A percentile compares a stretch with the other conserved stretches of the same genome.
phyloP scores from a whole-genome alignment of 2,888 invertebrate species.

The Xiphydria camelus region DNA sequence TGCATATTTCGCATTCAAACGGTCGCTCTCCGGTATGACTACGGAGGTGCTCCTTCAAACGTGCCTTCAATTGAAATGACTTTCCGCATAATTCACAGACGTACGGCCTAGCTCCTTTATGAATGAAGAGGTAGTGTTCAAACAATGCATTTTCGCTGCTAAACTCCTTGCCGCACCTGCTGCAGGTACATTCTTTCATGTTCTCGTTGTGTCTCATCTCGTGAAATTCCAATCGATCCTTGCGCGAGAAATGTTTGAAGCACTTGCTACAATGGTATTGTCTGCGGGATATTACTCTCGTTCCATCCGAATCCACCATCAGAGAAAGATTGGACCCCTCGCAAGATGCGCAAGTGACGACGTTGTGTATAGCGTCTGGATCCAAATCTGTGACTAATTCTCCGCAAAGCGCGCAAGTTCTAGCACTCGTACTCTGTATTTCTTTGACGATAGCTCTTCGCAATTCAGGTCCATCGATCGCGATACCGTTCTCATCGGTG shows the following conservation, averaged over 20 bases:
- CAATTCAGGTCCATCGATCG: conserved; percentile 10
- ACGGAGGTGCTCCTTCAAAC: conserved; percentile 31
- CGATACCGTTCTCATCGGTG: conserved; percentile 1
- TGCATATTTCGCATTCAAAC: conserved; percentile 31
- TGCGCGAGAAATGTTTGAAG: conserved; percentile 31
- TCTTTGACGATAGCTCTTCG: conserved; percentile 9
- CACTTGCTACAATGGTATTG: conserved; percentile 35
- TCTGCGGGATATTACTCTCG: conserved; percentile 28
- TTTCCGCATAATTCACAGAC: conserved; percentile 36
- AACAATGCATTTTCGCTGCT: conserved; percentile 35
- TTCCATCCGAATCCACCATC: conserved; percentile 27
- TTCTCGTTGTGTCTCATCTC: conserved; percentile 38
- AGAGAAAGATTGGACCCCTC: conserved; percentile 27
- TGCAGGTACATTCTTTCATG: conserved; percentile 33
- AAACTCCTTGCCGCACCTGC: conserved; percentile 34
- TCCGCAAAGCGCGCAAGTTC: conserved; percentile 30
- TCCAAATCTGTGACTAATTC: conserved; percentile 26
- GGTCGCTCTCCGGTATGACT: conserved; percentile 36
- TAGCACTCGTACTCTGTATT: conserved; percentile 10
- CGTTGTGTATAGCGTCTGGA: conserved; percentile 28
- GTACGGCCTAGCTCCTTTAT: conserved; percentile 34
- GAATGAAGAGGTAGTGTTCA: conserved; percentile 39
- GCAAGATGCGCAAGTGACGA: conserved; percentile 29
- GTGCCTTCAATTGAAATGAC: conserved; percentile 33
- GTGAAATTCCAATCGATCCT: conserved; percentile 38